Percentiles rank a stretch among this genome's conserved stretches.
phyloP scores from a whole-genome alignment of 2,888 invertebrate species.

The Zhengitettix transpicula region DNA sequence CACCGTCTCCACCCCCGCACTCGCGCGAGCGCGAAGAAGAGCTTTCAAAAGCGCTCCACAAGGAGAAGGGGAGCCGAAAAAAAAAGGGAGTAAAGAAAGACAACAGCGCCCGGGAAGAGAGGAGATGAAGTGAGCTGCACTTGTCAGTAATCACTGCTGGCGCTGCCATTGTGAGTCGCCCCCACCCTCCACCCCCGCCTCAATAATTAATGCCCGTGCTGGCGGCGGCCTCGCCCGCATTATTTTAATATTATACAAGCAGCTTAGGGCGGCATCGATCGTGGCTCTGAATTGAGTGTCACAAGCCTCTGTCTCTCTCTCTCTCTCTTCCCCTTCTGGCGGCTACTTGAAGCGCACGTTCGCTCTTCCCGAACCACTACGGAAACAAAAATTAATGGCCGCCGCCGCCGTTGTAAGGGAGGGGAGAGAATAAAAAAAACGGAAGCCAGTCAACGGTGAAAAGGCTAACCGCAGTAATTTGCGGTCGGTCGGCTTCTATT shows the following conservation, averaged over 20 bases:
- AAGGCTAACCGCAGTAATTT: too few relatives aligned
- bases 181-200: background rate
- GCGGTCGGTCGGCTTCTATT: too few relatives aligned
- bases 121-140: slow-evolving; percentile 1
- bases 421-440: too few relatives aligned
- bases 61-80: background rate
- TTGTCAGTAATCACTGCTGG: background rate
- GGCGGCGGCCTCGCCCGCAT: background rate
- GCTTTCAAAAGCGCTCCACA: background rate
- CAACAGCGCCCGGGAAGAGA: slow-evolving; percentile 1
- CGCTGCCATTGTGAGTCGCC: background rate
- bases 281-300: background rate
- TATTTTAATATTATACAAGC: slow-evolving; percentile 1
- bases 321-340: too few relatives aligned
- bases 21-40: background rate
- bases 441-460: too few relatives aligned
- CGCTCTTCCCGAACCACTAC: too few relatives aligned
- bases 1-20: background rate
- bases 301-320: too few relatives aligned
- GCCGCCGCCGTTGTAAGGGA: too few relatives aligned
- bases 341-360: too few relatives aligned
- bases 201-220: background rate
- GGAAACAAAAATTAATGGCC: too few relatives aligned
- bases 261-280: background rate
- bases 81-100: slow-evolving; percentile 22